Base-by-base conservation (phyloP, 2,113 vertebrate species). In the Indicator maculatus region DNA sequence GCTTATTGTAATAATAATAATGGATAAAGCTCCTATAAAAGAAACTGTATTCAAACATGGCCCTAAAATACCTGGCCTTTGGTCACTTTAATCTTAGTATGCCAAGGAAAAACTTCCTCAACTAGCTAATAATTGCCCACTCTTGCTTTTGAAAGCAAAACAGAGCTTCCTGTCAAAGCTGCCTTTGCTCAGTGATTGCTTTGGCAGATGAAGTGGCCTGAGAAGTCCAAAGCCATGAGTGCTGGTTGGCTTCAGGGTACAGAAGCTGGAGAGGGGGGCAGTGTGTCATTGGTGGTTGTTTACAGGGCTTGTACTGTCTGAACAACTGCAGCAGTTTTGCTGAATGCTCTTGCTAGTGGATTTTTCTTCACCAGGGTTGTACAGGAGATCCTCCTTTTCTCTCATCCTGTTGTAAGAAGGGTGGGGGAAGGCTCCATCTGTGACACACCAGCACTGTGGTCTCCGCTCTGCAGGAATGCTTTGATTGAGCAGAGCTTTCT, bases 181-280 rank as follows among this genome's bases (percentile, higher is more conserved):
- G 74, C 71, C 52, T 55, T 79, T 93, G 72, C 58, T 72, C 87
- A 95, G 52, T 83, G 50, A 39, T 73, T 92, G 59, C 50, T 82
- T 92, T 94, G 91, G 78, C 86, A 85, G 66, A 63, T 70, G 66
- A 91, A 92, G 66, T 85, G 78, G 66, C 63, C 78, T 56, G 82
- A 86, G 78, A 77, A 74, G 45, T 39, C 60, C 30, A 16, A 66
- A 88, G 17, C 30, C 3, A 3, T 61, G 24, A 18, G 56, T 70
- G 73, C 59, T 70, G 50, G 50, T 73, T 76, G 66, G 56, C 60
- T 79, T 53, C 67, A 73, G 27, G 4, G 3, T n/a, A 28, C 3
- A 12, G 50, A 76, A 69, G 44, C 38, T 18, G n/a, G 30, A 18
- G 26, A 9, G 31, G 5, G 26, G 7, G 24, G 36, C 18, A 80